phyloP scores from a whole-genome alignment of 2,113 vertebrate species.

The Hystrix brachyura region DNA sequence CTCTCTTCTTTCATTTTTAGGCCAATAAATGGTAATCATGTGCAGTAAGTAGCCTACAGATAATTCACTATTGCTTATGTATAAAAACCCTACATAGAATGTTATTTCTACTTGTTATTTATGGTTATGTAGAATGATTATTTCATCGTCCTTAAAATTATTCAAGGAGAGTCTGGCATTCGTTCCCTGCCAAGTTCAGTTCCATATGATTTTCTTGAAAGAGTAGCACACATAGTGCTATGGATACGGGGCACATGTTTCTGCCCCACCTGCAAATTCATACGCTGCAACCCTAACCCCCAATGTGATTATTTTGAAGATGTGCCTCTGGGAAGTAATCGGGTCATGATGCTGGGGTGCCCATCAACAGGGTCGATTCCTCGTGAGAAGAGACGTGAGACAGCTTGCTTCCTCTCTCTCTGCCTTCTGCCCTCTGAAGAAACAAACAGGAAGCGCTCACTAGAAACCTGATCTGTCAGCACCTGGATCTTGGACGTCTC shows the following conservation, averaged over 20 bases:
- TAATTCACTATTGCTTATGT: not conserved
- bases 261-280: not conserved
- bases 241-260: too few species aligned
- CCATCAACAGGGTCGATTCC: not conserved
- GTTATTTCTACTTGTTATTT: not conserved
- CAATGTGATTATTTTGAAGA: not conserved
- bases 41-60: not conserved
- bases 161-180: not conserved
- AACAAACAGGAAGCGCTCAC: not conserved
- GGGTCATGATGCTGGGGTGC: too few species aligned
- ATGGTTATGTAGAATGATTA: not conserved
- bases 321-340: not conserved
- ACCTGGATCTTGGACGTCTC: not conserved
- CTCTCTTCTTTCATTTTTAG: not conserved
- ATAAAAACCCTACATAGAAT: not conserved
- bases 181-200: not conserved
- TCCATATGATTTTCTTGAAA: conserved; percentile 35
- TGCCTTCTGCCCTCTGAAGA: not conserved
- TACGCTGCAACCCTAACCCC: not conserved
- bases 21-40: not conserved
- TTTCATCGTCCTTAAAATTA: not conserved
- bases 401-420: not conserved
- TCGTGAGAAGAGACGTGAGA: not conserved
- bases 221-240: not conserved
- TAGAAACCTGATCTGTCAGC: not conserved